Conservation (phyloP, 2,113 vertebrate species). For the Oxyruncus cristatus region DNA sequence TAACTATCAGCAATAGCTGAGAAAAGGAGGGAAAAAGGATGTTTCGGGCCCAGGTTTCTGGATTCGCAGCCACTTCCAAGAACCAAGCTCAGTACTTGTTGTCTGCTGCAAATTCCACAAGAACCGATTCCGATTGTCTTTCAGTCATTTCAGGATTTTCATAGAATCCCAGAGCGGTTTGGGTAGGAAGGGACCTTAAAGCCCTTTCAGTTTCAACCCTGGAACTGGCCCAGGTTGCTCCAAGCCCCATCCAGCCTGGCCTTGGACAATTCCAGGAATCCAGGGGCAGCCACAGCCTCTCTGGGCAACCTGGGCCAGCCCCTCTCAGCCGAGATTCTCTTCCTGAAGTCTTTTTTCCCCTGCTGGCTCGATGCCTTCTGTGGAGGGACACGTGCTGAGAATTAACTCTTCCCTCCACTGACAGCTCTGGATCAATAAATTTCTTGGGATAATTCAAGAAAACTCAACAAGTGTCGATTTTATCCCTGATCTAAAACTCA, state of each 20-base stretch:
- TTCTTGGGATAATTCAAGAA: not conserved
- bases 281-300: not conserved
- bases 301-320: not conserved
- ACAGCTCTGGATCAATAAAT: not conserved
- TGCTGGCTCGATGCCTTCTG: not conserved
- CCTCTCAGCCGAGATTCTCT: not conserved
- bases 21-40: not conserved
- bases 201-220: not conserved
- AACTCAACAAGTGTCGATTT: not conserved
- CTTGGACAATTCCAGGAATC: not conserved
- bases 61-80: not conserved
- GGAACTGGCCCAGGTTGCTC: not conserved
- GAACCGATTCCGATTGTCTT: not conserved
- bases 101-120: not conserved
- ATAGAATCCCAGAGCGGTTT: not conserved
- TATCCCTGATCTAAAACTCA: not conserved
- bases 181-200: not conserved
- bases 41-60: not conserved
- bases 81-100: not conserved
- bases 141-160: not conserved
- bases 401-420: not conserved
- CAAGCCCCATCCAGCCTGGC: not conserved
- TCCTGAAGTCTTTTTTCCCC: not conserved
- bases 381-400: not conserved
- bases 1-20: accelerated